These are phyloP conservation scores for Isaurus tuberculatus DNA, from an alignment of 92 coral and sea anemone species.

Conservation along the genomic window DNA sequence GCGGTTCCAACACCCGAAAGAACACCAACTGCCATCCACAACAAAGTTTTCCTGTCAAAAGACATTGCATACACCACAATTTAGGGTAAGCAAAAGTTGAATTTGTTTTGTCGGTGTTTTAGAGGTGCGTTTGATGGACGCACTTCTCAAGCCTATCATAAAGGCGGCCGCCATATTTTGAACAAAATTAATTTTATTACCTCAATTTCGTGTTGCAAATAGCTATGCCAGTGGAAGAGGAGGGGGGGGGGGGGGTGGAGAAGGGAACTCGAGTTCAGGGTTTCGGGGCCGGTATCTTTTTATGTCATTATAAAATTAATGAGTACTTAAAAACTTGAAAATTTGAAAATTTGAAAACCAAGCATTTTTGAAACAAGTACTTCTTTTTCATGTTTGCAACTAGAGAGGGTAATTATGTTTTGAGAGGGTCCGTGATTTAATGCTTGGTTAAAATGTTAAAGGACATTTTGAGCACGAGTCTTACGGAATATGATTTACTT, in stretches of 20 bases:
- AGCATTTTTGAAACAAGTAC: no score
- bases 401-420: no score
- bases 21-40: slow-evolving; percentile 80
- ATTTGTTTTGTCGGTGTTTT: background rate
- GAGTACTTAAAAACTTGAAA: no score
- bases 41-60: slow-evolving; percentile 61
- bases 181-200: background rate
- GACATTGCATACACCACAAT: slow-evolving; percentile 54
- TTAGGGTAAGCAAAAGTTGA: background rate
- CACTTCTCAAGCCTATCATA: background rate
- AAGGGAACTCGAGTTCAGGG: no score
- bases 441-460: no score
- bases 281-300: no score
- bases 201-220: slow-evolving; percentile 25
- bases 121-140: background rate
- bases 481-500: no score
- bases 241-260: background rate
- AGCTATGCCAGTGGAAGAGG: background rate
- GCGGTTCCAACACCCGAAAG: slow-evolving; percentile 86
- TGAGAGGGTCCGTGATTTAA: no score
- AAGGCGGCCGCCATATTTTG: slow-evolving; percentile 48
- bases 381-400: no score
- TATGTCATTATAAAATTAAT: no score
- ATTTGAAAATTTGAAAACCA: no score
- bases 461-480: no score